A percentile compares a stretch with the other conserved stretches of the same genome.
Conservation (phyloP, 2,113 vertebrate species). For the Pelodiscus sinensis region DNA sequence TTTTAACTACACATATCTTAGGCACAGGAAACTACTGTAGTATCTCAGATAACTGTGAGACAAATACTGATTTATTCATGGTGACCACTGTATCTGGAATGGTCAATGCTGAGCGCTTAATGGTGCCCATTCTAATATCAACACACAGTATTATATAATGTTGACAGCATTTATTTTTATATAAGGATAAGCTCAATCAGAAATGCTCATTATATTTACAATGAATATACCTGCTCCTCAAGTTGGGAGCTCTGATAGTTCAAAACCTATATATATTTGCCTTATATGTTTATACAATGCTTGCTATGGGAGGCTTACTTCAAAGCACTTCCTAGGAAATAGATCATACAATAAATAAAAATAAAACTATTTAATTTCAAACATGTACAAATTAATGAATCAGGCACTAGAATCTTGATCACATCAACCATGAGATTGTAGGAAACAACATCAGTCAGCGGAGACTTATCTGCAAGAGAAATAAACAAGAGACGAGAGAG, state of each 20-base stretch:
- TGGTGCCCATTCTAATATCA: not conserved
- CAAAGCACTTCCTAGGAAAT: not conserved
- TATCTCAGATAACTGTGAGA: not conserved
- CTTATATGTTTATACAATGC: not conserved
- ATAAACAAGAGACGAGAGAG: not conserved
- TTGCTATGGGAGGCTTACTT: not conserved
- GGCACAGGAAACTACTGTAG: not conserved
- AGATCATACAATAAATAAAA: not conserved
- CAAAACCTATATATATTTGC: not conserved
- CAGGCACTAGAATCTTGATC: not conserved
- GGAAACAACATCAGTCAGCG: not conserved
- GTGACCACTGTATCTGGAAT: not conserved
- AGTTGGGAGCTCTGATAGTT: not conserved
- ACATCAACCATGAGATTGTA: not conserved
- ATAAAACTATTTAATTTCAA: not conserved
- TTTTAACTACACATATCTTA: not conserved
- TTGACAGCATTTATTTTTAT: rapidly evolving
- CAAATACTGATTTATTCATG: rapidly evolving
- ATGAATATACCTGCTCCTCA: not conserved
- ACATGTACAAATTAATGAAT: not conserved
- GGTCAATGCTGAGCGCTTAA: not conserved
- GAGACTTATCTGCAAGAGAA: not conserved
- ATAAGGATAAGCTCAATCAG: not conserved
- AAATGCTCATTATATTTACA: not conserved
- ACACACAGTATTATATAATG: not conserved